Base-by-base conservation (phyloP, 2,113 vertebrate genomes). In the Eubucco bourcierii region DNA sequence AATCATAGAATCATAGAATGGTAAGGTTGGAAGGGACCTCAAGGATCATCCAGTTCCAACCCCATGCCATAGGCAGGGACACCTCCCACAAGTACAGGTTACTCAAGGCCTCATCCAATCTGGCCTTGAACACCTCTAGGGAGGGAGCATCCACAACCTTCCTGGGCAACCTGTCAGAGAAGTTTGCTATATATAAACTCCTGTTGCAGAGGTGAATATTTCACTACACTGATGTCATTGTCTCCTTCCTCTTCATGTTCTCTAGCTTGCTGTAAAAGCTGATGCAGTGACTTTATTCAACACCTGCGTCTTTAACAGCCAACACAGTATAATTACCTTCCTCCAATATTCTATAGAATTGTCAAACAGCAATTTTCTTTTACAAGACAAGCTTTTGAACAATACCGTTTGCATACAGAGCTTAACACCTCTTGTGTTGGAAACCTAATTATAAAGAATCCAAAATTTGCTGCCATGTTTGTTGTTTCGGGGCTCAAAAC, bases 301-400 rank as follows among this genome's bases (percentile, higher is more conserved):
- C 96, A 97, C 97, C 97, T 97, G 97, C 96, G 84, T 97, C 97
- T 97, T 97, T 96, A 98, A 94, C 96, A 97, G 90, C 91, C 68
- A 90, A 91, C 15, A 84, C 94, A 92, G 95, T 97, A 93, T 98
- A 98, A 98, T 98, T 98, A 96, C 94, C 96, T 97, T 98, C 97
- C 97, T 97, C 97, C 97, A 98, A 96, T 96, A 97, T 97, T 98
- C 97, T 98, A 97, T 97, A 98, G 97, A 97, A 98, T 98, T 97
- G 98, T 97, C 97, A 98, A 97, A 97, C 95, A 97, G 97, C 96
- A 97, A 98, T 98, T 98, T 98, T 97, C 97, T 97, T 97, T 96
- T 91, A 96, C 95, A 97, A 97, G 98, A 93, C 94, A 96, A 93
- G 94, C 97, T 97, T 98, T 97, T 97, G 96, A 98, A 96, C 97